Percentiles rank a stretch among this genome's conserved stretches.
Evolutionary conservation across 2,113 vertebrate species (phyloP).

Genomic region (Rana temporaria): DNA sequence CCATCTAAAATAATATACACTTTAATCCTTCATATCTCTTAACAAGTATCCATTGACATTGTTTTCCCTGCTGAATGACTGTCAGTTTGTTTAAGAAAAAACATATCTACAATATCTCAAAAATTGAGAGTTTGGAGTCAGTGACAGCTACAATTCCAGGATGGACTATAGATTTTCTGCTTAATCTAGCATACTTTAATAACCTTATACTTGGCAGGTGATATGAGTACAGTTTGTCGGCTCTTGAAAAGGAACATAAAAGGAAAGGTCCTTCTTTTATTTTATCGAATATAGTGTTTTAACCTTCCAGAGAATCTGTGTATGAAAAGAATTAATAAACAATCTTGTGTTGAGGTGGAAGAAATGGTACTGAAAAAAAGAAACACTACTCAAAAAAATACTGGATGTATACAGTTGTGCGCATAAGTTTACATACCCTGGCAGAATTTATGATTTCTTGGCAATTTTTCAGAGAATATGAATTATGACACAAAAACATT

Average conservation of each 20-base stretch:
- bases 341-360: constrained; percentile 47
- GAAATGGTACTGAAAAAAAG: too few species aligned
- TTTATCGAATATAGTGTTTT: constrained; percentile 46
- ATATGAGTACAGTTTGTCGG: constrained; percentile 44
- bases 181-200: constrained; percentile 56
- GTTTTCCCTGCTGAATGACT: constrained; percentile 45
- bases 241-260: constrained; percentile 54
- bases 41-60: constrained; percentile 30
- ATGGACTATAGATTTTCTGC: constrained; percentile 55
- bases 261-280: constrained; percentile 49
- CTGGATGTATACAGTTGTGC: too few species aligned
- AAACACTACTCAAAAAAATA: too few species aligned
- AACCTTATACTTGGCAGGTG: constrained; percentile 53
- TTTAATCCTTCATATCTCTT: constrained; percentile 44
- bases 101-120: constrained; percentile 38
- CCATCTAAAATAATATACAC: constrained; percentile 18
- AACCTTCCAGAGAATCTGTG: constrained; percentile 49
- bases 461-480: too few species aligned
- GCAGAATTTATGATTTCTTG: too few species aligned
- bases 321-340: constrained; percentile 46
- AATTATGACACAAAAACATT: too few species aligned
- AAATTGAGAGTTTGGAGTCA: constrained; percentile 45
- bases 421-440: too few species aligned
- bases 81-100: constrained; percentile 55
- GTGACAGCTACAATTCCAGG: constrained; percentile 46